Percentiles rank a stretch among this genome's conserved stretches.
phyloP scores from a whole-genome alignment of 2,888 invertebrate species.

The Sarcophaga caerulescens region DNA sequence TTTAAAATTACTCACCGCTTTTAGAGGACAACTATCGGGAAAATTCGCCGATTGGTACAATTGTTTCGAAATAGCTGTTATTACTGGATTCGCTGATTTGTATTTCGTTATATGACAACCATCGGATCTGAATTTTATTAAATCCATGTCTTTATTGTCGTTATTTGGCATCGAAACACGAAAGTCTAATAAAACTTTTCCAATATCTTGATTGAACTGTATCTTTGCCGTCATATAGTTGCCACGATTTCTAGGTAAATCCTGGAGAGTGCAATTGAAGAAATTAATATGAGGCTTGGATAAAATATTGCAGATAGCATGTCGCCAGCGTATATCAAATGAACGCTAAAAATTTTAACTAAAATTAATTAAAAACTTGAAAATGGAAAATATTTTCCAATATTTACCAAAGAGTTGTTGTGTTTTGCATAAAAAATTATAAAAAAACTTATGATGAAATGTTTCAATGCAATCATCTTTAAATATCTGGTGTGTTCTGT shows the following conservation, averaged over 20 bases:
- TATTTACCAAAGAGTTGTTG: slow-evolving; percentile 1
- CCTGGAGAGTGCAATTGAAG: slow-evolving; percentile 3
- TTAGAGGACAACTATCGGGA: slow-evolving; percentile 18
- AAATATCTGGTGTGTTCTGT: too few species aligned
- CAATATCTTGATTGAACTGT: slow-evolving; percentile 8
- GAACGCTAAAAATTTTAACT: not conserved
- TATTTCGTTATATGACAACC: slow-evolving; percentile 23
- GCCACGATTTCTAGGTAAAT: slow-evolving; percentile 14
- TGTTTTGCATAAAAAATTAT: not conserved
- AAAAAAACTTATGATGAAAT: not conserved
- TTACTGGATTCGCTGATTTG: slow-evolving; percentile 3
- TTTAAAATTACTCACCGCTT: slow-evolving; percentile 21
- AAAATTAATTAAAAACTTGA: not conserved
- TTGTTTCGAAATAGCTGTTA: not conserved
- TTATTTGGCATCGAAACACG: not conserved
- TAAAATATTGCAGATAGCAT: not conserved
- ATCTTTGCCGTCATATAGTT: not conserved
- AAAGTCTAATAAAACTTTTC: not conserved
- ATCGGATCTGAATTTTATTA: not conserved
- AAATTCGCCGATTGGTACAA: slow-evolving; percentile 12
- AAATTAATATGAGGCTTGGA: not conserved
- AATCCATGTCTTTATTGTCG: not conserved
- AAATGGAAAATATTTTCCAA: not conserved
- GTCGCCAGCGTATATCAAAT: slow-evolving; percentile 12
- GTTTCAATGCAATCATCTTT: not conserved